Conservation (phyloP, 2,888 invertebrate genomes). For the Meteorus cinctellus region DNA sequence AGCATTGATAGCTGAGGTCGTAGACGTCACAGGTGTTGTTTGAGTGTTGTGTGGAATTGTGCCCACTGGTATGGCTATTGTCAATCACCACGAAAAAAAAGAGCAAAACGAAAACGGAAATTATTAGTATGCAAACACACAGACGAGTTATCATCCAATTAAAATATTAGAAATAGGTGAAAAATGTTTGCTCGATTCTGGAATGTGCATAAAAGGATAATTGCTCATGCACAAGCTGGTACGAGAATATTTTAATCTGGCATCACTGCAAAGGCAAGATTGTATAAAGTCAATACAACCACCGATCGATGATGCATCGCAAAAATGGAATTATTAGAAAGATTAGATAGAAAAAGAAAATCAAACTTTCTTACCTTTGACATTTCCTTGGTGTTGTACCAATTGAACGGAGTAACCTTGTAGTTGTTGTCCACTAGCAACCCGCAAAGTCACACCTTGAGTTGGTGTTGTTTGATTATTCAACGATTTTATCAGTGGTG, state of each 20-base stretch:
- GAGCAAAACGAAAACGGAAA: conserved; percentile 29
- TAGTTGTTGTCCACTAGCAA: conserved; percentile 71
- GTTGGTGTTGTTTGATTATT: conserved; percentile 63
- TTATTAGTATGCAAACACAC: conserved; percentile 4
- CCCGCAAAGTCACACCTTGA: conserved; percentile 70
- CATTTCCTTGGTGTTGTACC: conserved; percentile 76
- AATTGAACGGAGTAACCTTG: conserved; percentile 76
- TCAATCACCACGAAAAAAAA: conserved; percentile 26
- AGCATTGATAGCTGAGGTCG: conserved; percentile 65
- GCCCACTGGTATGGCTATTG: conserved; percentile 74
- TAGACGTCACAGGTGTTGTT: conserved; percentile 60
- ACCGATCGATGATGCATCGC: conserved; percentile 55
- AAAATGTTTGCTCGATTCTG: conserved; percentile 55
- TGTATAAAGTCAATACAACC: conserved; percentile 47
- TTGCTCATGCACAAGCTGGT: conserved; percentile 66
- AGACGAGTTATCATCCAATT: not conserved
- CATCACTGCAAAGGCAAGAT: conserved; percentile 65
- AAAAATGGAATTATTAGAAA: conserved; percentile 4
- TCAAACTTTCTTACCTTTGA: conserved; percentile 73
- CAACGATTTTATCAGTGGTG: conserved; percentile 69
- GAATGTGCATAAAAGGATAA: conserved; percentile 53
- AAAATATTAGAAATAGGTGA: conserved; percentile 23
- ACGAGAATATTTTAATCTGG: conserved; percentile 62
- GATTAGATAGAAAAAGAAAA: not conserved
- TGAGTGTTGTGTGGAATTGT: conserved; percentile 68